Base-by-base conservation (phyloP, 2,113 vertebrate genomes). In the Syngnathoides biaculeatus region DNA sequence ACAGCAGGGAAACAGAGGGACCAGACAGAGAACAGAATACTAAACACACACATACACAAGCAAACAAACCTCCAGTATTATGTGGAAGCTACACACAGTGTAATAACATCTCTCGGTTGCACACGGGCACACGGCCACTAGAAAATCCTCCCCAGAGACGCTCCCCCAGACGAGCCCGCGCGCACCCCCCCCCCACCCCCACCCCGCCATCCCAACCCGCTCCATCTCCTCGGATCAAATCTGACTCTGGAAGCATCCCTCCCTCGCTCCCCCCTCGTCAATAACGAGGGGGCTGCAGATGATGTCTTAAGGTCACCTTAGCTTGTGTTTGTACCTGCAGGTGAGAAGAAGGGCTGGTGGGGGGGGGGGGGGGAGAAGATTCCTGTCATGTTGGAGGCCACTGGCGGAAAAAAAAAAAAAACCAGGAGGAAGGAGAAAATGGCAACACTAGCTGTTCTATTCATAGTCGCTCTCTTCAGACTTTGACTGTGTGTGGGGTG, bases 1-100 rank as follows among this genome's bases (percentile, higher is more conserved):
- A 90, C 89, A 89, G 89, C 85, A 87, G 86, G 83, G 87, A 88
- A 88, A 84, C 87, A 86, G 81, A 87, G 81, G 83, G 87, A 88
- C 84, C 81, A 87, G 88, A 89, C 84, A 83, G 75, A 83, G 75
- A 86, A 78, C 83, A 84, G 68, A 82, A 84, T 64, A 82, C 72
- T 75, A 74, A 80, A 78, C 77, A 79, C 71, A 77, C 73, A 62
- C 64, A 56, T 58, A 72, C 71, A 69, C 19, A 72, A 52, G 70
- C 58, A 72, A 71, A 65, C 72, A 78, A 57, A 69, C 65, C 65
- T 67, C 65, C 8, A 64, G 7, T 45, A 43, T 24, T 8, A 79
- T 64, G 69, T n/a, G 70, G 53, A 71, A 30, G 67, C 30, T 43
- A 56, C 70, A 58, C 67, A 62, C 70, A 61, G 53, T 22, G 45